A percentile compares a stretch with the other conserved stretches of the same genome.
phyloP scores from a whole-genome alignment of 2,797 vertebrate genomes.

The Rhinella marina region DNA sequence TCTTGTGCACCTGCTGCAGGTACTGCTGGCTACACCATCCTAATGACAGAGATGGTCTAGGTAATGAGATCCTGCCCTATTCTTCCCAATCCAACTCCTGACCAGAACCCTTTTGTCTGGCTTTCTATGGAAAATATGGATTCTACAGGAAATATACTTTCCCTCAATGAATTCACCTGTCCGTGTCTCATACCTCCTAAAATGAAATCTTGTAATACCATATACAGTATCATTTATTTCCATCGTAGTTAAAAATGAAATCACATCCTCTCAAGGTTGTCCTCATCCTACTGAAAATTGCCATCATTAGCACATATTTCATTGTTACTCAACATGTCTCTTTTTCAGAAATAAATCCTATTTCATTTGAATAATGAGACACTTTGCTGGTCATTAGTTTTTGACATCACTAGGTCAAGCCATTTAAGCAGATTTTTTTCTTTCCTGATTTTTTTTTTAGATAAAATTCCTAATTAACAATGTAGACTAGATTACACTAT shows the following conservation, averaged over 20 bases:
- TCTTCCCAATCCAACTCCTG: no score
- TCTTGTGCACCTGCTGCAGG: no score
- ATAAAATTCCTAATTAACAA: constrained; percentile 6
- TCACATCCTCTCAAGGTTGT: constrained; percentile 35
- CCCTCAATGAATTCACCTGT: no score
- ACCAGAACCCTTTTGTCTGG: no score
- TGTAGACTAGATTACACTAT: not conserved
- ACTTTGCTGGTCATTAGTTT: constrained; percentile 37
- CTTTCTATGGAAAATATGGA: no score
- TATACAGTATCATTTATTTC: not conserved
- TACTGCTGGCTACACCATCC: no score
- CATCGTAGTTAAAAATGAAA: constrained; percentile 16
- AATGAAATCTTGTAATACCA: not conserved
- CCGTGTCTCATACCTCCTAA: not conserved
- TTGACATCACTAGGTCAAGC: constrained; percentile 5
- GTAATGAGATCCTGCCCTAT: no score
- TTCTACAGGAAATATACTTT: no score
- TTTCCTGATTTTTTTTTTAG: not conserved
- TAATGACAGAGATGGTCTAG: no score
- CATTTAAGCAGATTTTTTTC: constrained; percentile 20
- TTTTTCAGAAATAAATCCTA: constrained; percentile 24
- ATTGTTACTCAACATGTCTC: constrained; percentile 23
- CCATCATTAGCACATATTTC: constrained; percentile 45
- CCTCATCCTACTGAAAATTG: constrained; percentile 14
- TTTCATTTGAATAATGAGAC: constrained; percentile 24